Evolutionary conservation across 2,888 invertebrate species (phyloP).

Genomic region (Apotomis betuletana): DNA sequence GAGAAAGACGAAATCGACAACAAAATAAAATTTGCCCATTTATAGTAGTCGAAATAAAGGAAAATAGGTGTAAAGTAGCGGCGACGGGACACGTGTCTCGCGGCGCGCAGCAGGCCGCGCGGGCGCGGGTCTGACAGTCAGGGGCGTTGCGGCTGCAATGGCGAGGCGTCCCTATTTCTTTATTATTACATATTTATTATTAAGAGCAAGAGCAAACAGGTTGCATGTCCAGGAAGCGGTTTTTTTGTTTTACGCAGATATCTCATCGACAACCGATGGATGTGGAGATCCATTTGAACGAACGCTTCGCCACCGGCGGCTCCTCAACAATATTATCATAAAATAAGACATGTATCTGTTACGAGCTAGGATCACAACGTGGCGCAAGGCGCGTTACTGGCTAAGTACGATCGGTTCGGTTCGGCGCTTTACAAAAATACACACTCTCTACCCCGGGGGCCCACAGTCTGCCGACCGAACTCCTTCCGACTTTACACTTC

Average conservation of each 20-base stretch:
- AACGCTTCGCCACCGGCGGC: slow-evolving; percentile 12
- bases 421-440: slow-evolving; percentile 48
- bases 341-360: slow-evolving; percentile 46
- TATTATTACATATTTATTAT: no score
- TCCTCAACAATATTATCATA: slow-evolving; percentile 36
- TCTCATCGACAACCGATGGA: no score
- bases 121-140: no score
- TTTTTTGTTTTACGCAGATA: no score
- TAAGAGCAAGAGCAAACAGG: no score
- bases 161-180: no score
- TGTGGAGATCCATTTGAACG: no score
- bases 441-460: slow-evolving; percentile 20
- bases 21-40: no score
- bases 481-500: slow-evolving; percentile 35
- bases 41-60: neutral
- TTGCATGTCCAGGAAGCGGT: no score
- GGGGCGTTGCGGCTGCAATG: no score
- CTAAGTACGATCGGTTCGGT: slow-evolving; percentile 41
- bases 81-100: neutral
- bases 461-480: slow-evolving; percentile 1
- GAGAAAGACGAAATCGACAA: no score
- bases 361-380: slow-evolving; percentile 55
- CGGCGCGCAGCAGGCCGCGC: no score
- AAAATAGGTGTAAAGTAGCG: neutral
- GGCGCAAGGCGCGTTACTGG: slow-evolving; percentile 40